Evolutionary conservation across 2,888 invertebrate species (phyloP).

Genomic region (Oeneis ivallda): DNA sequence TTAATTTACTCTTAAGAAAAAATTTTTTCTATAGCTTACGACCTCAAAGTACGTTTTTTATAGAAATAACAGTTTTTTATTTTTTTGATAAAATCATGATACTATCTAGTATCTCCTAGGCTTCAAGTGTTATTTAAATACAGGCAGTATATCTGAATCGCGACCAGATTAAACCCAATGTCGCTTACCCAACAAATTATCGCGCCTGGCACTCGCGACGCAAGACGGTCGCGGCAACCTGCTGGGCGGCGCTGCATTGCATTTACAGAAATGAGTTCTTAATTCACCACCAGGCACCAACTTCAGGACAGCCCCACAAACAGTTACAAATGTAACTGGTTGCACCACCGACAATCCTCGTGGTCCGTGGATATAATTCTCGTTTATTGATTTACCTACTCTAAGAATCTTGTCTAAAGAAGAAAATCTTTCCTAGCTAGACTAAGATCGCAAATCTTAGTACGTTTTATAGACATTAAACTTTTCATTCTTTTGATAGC

Average conservation of each 20-base stretch:
- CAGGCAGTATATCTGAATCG: constrained; percentile 73
- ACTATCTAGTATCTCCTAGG: no score
- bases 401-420: not conserved
- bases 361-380: constrained; percentile 68
- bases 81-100: no score
- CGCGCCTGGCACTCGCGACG: constrained; percentile 92
- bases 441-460: no score
- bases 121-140: constrained; percentile 50
- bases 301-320: no score
- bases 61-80: no score
- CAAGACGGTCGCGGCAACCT: constrained; percentile 94
- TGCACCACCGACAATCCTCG: constrained; percentile 61
- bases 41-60: no score
- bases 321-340: no score
- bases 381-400: not conserved
- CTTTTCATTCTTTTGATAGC: no score
- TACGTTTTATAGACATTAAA: no score
- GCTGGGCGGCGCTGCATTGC: constrained; percentile 93
- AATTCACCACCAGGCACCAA: no score
- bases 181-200: constrained; percentile 87
- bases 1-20: not conserved
- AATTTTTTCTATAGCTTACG: not conserved
- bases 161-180: constrained; percentile 73
- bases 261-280: no score
- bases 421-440: not conserved